phyloP scores from a whole-genome alignment of 2,888 invertebrate species.

The Diploptera punctata region DNA sequence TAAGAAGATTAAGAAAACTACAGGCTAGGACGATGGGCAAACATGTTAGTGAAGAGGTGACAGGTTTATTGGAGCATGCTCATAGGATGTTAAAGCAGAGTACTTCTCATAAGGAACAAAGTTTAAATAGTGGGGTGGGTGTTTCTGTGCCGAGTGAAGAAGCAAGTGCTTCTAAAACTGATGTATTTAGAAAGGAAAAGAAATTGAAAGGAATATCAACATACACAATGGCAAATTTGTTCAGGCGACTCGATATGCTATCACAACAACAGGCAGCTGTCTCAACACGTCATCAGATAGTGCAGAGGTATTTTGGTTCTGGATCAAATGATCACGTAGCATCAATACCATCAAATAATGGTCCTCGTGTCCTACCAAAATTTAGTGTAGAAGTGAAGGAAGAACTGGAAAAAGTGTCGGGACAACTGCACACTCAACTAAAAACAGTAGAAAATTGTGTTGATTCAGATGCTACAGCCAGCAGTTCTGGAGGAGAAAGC shows the following conservation, averaged over 20 bases:
- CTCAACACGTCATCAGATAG: slow-evolving; percentile 51
- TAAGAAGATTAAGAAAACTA: slow-evolving; percentile 75
- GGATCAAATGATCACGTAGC: slow-evolving; percentile 54
- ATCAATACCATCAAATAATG: slow-evolving; percentile 6
- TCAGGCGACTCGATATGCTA: slow-evolving; percentile 61
- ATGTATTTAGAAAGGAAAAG: slow-evolving; percentile 24
- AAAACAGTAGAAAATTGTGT: slow-evolving; percentile 75
- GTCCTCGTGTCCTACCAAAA: slow-evolving; percentile 27
- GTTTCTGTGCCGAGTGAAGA: not conserved
- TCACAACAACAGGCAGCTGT: slow-evolving; percentile 54
- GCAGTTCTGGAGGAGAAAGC: slow-evolving; percentile 93
- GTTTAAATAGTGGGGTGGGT: not conserved
- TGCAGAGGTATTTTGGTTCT: slow-evolving; percentile 60
- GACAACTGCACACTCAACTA: slow-evolving; percentile 75
- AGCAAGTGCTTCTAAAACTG: slow-evolving; percentile 6
- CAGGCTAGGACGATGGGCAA: slow-evolving; percentile 78
- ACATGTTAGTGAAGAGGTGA: slow-evolving; percentile 79
- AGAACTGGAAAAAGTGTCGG: slow-evolving; percentile 65
- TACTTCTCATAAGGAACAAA: slow-evolving; percentile 21
- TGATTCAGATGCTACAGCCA: slow-evolving; percentile 93
- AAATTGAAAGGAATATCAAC: slow-evolving; percentile 54
- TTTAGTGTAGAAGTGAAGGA: slow-evolving; percentile 44
- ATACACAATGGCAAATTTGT: slow-evolving; percentile 64
- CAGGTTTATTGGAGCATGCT: slow-evolving; percentile 77
- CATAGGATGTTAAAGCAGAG: slow-evolving; percentile 52